Base-by-base conservation (phyloP, 2,113 vertebrate species). In the Chelonoidis abingdonii region DNA sequence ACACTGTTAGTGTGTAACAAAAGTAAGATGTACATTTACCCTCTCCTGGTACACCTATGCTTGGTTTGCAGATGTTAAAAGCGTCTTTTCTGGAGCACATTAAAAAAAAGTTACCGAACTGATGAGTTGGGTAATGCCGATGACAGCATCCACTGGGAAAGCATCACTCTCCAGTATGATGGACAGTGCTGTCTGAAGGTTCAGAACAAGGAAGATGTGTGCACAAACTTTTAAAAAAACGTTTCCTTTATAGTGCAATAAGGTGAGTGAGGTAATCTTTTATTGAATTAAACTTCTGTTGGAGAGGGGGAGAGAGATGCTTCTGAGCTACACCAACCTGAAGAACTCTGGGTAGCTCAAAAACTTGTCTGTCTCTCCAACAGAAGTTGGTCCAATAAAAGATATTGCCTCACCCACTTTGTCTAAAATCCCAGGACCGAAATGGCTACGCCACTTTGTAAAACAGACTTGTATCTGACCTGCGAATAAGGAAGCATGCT, bases 401-500 rank as follows among this genome's bases (percentile, higher is more conserved):
- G 29, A 31, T 16, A 62, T 31, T 29, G 5, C 57, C 35, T 19
- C 65, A 9, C 35, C 17, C 35, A 69, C 65, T 35, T 69, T 4
- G 17, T 72, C n/a, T 72, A 72, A 72, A 22, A 38, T 72, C 35
- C 65, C 16, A 1, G n/a, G 17, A 72, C 19, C 9, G 1, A 38
- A 17, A 38, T 3, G 8, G 8, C 17, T 38, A 22, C 35, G 5
- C 65, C n/a, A 72, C n/a, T 38, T 72, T 80, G 9, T 52, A 83
- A 38, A 84, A 41, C 38, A 52, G 8, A 27, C 5, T 4, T 9
- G 17, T n/a, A 44, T 49, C 98, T 86, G 72, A 99, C 99, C 99
- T 99, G 98, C 99, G 99, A 92, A 99, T 98, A 82, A 99, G 99
- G 96, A 99, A 99, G 97, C 99, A 99, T 19, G 99, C 98, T 1